Base-by-base conservation (phyloP, 2,888 invertebrate genomes). In the Brenthis hecate region DNA sequence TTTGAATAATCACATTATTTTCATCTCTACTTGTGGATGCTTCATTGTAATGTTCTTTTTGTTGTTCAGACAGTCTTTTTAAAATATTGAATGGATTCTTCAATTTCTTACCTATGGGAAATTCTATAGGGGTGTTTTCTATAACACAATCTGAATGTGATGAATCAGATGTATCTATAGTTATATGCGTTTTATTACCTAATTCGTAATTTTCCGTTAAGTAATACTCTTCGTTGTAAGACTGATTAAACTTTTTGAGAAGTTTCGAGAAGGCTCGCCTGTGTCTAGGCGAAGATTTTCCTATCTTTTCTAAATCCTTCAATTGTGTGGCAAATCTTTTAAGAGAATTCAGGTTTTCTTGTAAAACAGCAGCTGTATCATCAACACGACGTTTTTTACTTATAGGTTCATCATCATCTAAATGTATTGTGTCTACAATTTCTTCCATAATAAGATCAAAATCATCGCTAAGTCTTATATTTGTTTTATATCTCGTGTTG, bases 41-140 rank as follows among this genome's bases (percentile, higher is more conserved):
- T 68, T 48, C 66, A 54, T 73, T 48, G 47, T 0, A 36, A 36
- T 65, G 13, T 23, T 73, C 47, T 19, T 68, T 76, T 55, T 77
- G 76, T 71, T 77, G 81, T 69, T 85, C 83, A 23, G 84, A 80
- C 5, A 85, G 75, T 51, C 80, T 80, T 72, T 87, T 91, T 3
- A 91, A 60, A 53, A 91, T 81, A 70, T 84, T 87, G 69, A 90
- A 91, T 0, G 92, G 92, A 75, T 92, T 91, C 50, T 81, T 85
- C 28, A 88, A 71, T 70, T 83, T 89, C 73, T 84, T 91, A 6
- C 80, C 77, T 66, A 73, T 68, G 19, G 51, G 50, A 28, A 73
- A 66, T 71, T 76, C 28, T 28, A 28, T 72, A 16, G 76, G 72
- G n/a, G 57, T 65, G 68, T 83, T 78, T 73, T 85, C 80, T 62